Evolutionary conservation across 2,797 vertebrate genomes (phyloP), one percentile per base, ranked within the genome.

Genomic region (Sebastes matsubarae): DNA sequence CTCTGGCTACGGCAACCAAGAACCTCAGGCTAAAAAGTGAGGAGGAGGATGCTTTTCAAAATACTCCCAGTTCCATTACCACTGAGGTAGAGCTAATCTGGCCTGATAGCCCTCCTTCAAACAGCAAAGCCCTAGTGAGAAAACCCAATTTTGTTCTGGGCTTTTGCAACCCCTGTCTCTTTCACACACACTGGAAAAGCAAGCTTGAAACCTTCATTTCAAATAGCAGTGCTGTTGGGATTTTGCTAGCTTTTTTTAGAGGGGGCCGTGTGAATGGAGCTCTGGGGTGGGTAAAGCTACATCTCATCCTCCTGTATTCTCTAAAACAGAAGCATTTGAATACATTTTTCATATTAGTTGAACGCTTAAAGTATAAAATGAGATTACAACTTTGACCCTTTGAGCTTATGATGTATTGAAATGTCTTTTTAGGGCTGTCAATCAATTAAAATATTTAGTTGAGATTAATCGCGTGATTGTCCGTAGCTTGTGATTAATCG

Each of bases 71-170:
- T 90, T 94, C 92, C 91, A 94, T 94, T 94, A 91, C 85, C 82
- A 77, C 75, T 83, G 85, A 86, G 88, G 81, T 84, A 85, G 80
- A 85, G 90, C 90, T 93, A 89, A 92, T 93, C 92, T 93, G 83
- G 81, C 72, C 85, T 88, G 86, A 90, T 91, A 90, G 88, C 87
- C 86, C 87, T 89, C 86, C 90, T 90, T 92, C 90, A 91, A 89
- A 93, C 88, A 93, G 80, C 84, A 93, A 92, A 92, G 88, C 90
- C 91, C 83, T 30, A 58, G 90, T 90, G 89, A 92, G 89, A 88
- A 89, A 92, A 88, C 83, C 79, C 88, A 93, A 88, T 93, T 92
- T 91, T 85, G 79, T 87, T 80, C 79, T 84, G 84, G 81, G 77
- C 81, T 81, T 89, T 79, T 85, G 74, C 85, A 83, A 76, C 66